phyloP scores from a whole-genome alignment of 2,888 invertebrate species.

The Campoletis raptor region DNA sequence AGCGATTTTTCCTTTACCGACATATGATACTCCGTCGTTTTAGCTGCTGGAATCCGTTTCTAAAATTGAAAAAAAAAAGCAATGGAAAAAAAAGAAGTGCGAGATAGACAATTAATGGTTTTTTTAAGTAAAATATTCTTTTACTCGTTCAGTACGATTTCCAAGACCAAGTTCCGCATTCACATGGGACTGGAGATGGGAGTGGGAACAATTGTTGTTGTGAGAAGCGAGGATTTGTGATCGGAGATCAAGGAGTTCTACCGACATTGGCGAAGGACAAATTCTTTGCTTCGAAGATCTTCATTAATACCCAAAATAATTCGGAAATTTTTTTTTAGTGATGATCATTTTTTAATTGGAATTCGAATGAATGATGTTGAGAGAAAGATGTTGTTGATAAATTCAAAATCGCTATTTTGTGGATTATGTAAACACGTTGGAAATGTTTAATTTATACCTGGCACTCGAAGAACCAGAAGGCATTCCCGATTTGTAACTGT shows the following conservation, averaged over 20 bases:
- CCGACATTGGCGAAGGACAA: constrained; percentile 66
- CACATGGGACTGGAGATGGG: constrained; percentile 80
- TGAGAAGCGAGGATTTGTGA: constrained; percentile 78
- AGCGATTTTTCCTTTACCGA: constrained; percentile 56
- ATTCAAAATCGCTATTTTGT: neutral
- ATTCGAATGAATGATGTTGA: neutral
- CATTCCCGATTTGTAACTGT: constrained; percentile 57
- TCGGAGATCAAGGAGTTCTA: constrained; percentile 73
- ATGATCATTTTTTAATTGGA: neutral
- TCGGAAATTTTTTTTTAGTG: neutral
- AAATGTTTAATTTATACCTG: constrained; percentile 43
- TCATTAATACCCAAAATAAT: neutral
- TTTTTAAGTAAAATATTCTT: neutral
- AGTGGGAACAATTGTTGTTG: constrained; percentile 78
- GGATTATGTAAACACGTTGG: neutral
- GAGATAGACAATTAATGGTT: neutral
- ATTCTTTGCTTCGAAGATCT: constrained; percentile 71
- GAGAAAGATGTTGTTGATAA: neutral
- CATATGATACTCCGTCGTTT: constrained; percentile 70
- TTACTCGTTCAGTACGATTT: constrained; percentile 75
- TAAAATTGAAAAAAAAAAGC: constrained; percentile 21
- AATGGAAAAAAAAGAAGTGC: constrained; percentile 18
- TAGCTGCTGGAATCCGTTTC: constrained; percentile 72
- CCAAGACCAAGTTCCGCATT: constrained; percentile 77
- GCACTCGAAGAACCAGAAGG: constrained; percentile 46